Conservation (phyloP, 1,140 invertebrate species). For the Aphelinus atriplicis region DNA sequence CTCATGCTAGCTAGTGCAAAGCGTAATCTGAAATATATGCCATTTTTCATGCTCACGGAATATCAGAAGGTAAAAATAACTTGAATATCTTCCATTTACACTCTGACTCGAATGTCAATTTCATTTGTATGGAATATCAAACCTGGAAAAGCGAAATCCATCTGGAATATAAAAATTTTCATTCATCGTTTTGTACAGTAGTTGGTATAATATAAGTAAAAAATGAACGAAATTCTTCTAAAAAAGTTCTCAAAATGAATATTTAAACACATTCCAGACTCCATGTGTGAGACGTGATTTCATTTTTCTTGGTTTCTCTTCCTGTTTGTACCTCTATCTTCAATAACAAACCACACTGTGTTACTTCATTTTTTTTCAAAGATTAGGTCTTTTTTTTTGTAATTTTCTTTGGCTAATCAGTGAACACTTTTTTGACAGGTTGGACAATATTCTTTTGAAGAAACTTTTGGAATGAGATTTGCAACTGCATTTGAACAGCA, state of each 20-base stretch:
- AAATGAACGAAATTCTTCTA: not conserved
- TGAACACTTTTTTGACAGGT: conserved; percentile 65
- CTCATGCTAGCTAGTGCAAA: conserved; percentile 94
- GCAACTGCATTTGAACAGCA: conserved; percentile 89
- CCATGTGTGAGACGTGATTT: not conserved
- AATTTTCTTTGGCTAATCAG: too few species aligned
- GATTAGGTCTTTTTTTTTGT: not conserved
- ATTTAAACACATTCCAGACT: conserved; percentile 1
- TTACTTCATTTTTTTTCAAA: not conserved
- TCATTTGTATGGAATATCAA: too few species aligned
- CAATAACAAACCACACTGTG: too few species aligned
- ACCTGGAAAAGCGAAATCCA: too few species aligned
- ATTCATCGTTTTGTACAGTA: too few species aligned
- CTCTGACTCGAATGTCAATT: too few species aligned
- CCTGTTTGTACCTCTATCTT: not conserved
- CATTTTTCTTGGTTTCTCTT: conserved; percentile 3
- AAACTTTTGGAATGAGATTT: conserved; percentile 94
- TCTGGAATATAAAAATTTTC: too few species aligned
- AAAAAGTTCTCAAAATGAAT: not conserved
- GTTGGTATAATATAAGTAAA: too few species aligned
- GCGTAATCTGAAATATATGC: conserved; percentile 91
- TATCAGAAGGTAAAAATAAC: conserved; percentile 79
- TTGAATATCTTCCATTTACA: too few species aligned
- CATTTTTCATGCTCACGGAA: conserved; percentile 97
- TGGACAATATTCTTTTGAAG: conserved; percentile 96